Evolutionary conservation across 2,888 invertebrate species (phyloP), one percentile per base, ranked within the genome.

Genomic region (Lasioglossum malachurum): DNA sequence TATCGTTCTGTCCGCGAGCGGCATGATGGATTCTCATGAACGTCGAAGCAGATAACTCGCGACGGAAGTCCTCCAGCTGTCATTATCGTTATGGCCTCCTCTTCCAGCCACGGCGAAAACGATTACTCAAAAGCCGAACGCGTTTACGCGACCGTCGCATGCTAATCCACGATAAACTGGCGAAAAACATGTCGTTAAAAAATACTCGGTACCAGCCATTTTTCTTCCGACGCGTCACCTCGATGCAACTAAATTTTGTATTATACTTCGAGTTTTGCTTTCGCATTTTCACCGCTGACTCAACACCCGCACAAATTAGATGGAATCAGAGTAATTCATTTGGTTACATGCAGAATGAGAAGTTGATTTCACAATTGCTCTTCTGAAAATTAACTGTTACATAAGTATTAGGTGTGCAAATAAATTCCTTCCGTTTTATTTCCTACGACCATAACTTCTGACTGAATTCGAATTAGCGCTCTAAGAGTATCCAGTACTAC

Each of bases 111-210:
- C 38, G 82, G 83, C 27, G 73, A 46, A 69, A 79, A 85, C 90
- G 83, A 90, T 90, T 90, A 90, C 77, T 88, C 82, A 88, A 57
- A 69, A 82, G 86, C 81, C 80, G 81, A 84, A 82, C 84, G 80
- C 88, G 71, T 87, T 89, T 86, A 84, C 69, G 83, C 73, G 85
- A 88, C 75, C 16, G 80, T 76, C 71, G 86, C 77, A 72, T 84
- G 83, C 83, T 88, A 89, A 87, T 85, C 82, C 75, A 78, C 75
- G 83, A 88, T 87, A 86, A 86, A 76, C 64, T 38, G 53, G 67
- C 71, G 78, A 85, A 83, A 81, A 76, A 10, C 23, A 69, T 46
- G 23, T 53, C 19, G 53, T 49, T 76, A 82, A 67, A 69, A 78
- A 84, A 86, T 75, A 75, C 74, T 69, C 71, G 72, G 64, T 57